These are phyloP conservation scores for Alloscopus bannaensis DNA, from an alignment of 2,888 invertebrate genomes.

Conservation along the genomic window DNA sequence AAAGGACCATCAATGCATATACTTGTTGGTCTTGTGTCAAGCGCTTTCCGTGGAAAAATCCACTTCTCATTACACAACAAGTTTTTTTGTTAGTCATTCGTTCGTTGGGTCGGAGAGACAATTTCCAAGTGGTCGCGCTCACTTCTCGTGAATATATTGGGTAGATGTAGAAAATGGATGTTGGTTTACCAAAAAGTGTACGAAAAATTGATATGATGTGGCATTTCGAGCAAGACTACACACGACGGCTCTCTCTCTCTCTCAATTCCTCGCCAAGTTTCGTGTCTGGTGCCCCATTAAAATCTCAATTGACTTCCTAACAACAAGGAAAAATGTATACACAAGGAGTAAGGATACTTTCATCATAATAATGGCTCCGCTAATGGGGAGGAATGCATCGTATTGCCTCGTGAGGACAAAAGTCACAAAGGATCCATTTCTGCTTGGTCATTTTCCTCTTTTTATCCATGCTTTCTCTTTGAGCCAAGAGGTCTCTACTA, in stretches of 20 bases:
- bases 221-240: too few species aligned
- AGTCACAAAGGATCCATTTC: too few species aligned
- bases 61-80: too few species aligned
- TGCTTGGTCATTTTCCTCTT: too few species aligned
- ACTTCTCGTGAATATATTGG: not conserved
- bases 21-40: constrained; percentile 10
- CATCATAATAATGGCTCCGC: constrained; percentile 56
- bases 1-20: not conserved
- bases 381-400: constrained; percentile 59
- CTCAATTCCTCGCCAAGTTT: not conserved
- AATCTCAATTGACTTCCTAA: constrained; percentile 64
- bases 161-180: not conserved
- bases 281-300: constrained; percentile 41
- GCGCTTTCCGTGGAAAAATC: not conserved
- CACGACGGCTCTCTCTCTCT: not conserved
- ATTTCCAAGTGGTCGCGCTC: not conserved
- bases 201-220: too few species aligned
- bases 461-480: too few species aligned
- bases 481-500: too few species aligned
- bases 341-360: constrained; percentile 16
- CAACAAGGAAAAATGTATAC: constrained; percentile 25
- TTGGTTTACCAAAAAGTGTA: too few species aligned
- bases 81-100: too few species aligned
- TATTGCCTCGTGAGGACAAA: not conserved
- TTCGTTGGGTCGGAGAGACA: too few species aligned